Evolutionary conservation across 2,888 invertebrate species (phyloP), one percentile per base, ranked within the genome.

Genomic region (Cantharis rustica): DNA sequence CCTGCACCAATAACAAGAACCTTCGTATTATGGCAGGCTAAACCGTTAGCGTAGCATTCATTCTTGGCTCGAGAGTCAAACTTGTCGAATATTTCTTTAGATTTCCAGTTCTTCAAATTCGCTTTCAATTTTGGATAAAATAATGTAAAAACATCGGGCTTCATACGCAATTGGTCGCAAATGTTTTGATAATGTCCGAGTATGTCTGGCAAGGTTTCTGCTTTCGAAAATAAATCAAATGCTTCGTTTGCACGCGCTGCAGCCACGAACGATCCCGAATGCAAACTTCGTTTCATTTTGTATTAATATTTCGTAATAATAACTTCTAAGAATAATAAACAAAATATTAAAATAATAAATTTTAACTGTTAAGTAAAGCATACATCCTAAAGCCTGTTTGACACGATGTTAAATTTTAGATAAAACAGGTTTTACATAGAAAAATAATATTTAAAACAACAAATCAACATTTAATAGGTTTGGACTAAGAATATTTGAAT

Each of bases 1-100:
- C 99, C 99, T 3, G 95, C 96, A 10, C 99, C 99, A 79, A 99
- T 98, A 80, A 99, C 95, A 82, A 99, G 91, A 82, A 97, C 97
- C 87, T 95, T 93, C 31, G 93, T 94, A 81, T 95, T 93, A 4
- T 93, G 90, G 87, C 97, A 96, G 7, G 94, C 92, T 83, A 93
- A 94, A 20, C 97, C 97, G 82, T 95, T 93, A 79, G 92, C 93
- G 89, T 99, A 99, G 84, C 97, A 97, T 85, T 97, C 95, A 89
- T 98, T 96, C 83, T 93, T 92, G 20, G 97, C 95, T 69, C 98
- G 91, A 75, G 96, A 95, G 88, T 99, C 98, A 86, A 99, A 95
- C 88, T 98, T 97, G 86, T 96, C 95, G 95, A 98, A 98, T n/a
- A 99, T 89, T 5, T 96, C 97, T 88, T 97, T 96, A 1, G 98